Evolutionary conservation across 2,113 vertebrate species (phyloP).

Genomic region (Rhineura floridana): DNA sequence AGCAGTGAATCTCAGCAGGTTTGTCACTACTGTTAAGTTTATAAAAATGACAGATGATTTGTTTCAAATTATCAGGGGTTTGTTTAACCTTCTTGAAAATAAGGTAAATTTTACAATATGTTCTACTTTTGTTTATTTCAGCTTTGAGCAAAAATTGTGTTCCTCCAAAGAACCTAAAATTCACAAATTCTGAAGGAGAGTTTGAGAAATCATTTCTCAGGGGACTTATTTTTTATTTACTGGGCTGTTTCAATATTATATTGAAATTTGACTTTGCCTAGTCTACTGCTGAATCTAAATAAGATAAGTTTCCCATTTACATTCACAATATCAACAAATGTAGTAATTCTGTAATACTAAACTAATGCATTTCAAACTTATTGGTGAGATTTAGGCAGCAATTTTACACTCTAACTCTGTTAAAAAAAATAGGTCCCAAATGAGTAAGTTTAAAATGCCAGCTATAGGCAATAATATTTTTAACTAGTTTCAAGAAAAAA

Average conservation of each 20-base stretch:
- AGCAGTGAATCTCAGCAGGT: conserved; percentile 11
- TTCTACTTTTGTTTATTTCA: not conserved
- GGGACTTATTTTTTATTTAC: not conserved
- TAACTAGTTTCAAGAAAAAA: not conserved
- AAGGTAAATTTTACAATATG: not conserved
- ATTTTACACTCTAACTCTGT: not conserved
- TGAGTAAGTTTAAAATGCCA: not conserved
- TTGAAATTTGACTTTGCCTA: not conserved
- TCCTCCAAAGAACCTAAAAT: not conserved
- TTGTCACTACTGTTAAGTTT: not conserved
- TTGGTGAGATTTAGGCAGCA: not conserved
- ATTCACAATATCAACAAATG: not conserved
- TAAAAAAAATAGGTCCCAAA: not conserved
- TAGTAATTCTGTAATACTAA: not conserved
- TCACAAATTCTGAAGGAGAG: not conserved
- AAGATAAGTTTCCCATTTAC: not conserved
- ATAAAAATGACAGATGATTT: not conserved
- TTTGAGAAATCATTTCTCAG: not conserved
- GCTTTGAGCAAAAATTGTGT: not conserved
- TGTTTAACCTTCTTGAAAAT: not conserved
- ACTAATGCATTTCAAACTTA: not conserved
- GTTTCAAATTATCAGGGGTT: not conserved
- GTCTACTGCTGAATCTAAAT: not conserved
- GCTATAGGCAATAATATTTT: not conserved
- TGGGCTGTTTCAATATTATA: not conserved